Percentiles rank a stretch among this genome's conserved stretches.
These are phyloP conservation scores for Otocyon megalotis DNA, from an alignment of 2,113 vertebrate species.

Conservation along the genomic window DNA sequence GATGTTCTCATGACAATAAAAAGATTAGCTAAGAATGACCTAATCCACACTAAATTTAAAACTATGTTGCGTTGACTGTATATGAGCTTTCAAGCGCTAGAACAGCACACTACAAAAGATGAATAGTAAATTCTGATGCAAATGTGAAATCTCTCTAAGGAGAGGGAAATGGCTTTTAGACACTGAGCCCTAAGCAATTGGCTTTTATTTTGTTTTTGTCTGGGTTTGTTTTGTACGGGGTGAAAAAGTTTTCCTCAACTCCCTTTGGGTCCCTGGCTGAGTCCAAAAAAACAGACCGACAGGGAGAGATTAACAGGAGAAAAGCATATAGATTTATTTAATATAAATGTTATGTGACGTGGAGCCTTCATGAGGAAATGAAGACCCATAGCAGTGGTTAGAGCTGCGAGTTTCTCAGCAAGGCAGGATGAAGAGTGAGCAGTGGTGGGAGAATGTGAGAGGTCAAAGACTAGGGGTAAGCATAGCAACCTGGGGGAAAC, in stretches of 20 bases:
- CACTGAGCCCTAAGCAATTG: not conserved
- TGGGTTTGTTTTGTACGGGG: not conserved
- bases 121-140: not conserved
- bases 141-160: not conserved
- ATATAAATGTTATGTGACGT: not conserved
- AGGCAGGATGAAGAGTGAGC: not conserved
- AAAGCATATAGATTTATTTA: not conserved
- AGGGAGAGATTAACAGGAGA: not conserved
- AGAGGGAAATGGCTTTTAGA: not conserved
- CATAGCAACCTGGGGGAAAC: not conserved
- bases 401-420: not conserved
- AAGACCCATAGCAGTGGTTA: not conserved
- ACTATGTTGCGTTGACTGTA: not conserved
- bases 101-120: not conserved
- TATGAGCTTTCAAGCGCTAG: not conserved
- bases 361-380: not conserved
- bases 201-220: not conserved
- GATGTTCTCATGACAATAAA: not conserved
- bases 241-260: not conserved
- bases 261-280: not conserved
- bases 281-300: not conserved
- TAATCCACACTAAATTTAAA: not conserved
- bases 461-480: too few species aligned
- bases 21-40: not conserved
- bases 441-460: rapidly evolving